Evolutionary conservation across 2,797 vertebrate species (phyloP), one percentile per base, ranked within the genome.

Genomic region (Chelon labrosus): DNA sequence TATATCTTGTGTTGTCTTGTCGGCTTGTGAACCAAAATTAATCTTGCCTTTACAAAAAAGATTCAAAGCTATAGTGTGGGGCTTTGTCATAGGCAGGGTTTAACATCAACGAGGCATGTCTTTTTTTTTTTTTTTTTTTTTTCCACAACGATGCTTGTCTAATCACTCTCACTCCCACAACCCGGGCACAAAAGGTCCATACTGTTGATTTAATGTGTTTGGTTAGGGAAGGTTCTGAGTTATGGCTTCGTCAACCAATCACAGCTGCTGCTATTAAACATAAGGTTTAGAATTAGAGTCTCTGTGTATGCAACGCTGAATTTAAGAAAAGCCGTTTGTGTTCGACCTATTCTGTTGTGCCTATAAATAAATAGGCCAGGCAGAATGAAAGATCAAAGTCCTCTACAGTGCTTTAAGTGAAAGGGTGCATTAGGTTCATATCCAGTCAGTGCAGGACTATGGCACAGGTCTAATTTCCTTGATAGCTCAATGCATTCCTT

Each of bases 331-430:
- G 13, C n/a, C 10, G n/a, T n/a, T 20, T 49, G 10, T 19, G n/a
- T 51, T 9, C 19, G 42, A 44, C 17, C n/a, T n/a, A 19, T 50
- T 13, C 19, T 22, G 11, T 19, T 8, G 19, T 47, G 50, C 19
- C 38, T 59, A 38, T 65, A 42, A 58, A 69, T 51, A 57, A 61
- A 79, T 14, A 53, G 2, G 41, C n/a, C 0, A 9, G 7, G 20
- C 20, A 46, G 37, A 41, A 4, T 14, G 4, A 27, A 0, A 1
- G 69, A 35, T 52, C 57, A 57, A 71, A 77, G 66, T 58, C 35
- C 47, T 39, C 16, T 7, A n/a, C 2, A 1, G 31, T 20, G 16
- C 1, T 7, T 59, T 19, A 3, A 54, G 57, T 35, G 13, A 19
- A 50, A 7, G 14, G 14, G 31, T 11, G 5, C 39, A 35, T 35